Base-by-base conservation (phyloP, 2,888 invertebrate genomes). In the Scaeva pyrastri region DNA sequence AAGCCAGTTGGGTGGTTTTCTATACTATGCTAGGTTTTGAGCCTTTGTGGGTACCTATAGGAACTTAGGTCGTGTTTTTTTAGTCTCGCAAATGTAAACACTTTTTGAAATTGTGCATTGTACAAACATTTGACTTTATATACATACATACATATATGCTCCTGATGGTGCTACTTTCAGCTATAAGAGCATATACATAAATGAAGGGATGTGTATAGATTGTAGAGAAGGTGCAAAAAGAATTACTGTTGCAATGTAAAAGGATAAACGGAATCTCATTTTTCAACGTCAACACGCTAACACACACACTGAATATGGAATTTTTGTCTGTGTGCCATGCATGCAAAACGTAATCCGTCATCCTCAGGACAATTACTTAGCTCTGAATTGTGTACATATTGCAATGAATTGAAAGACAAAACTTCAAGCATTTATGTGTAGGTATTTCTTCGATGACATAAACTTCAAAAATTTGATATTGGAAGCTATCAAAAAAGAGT, bases 181-280 rank as follows among this genome's bases (percentile, higher is more conserved):
- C 0, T n/a, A 31, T n/a, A 6, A 7, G 6, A n/a, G 41, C 12
- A 36, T 4, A 16, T 12, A 10, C 11, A 7, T 10, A 11, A 41
- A 12, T 50, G 7, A 26, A 26, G 2, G 31, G 43, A 62, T n/a
- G n/a, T 55, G 19, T 12, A 8, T 7, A 26, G 31, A 7, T 31
- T 31, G 26, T 52, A 31, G 41, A 16, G 5, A 14, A 72, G 26
- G 19, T 36, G 48, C 19, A 26, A 55, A 43, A 36, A 43, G 55
- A 21, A 43, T 43, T 10, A 7, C 31, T 19, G 26, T 21, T 19
- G 31, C 2, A 48, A 62, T 52, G 75, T 68, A 58, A 84, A 64
- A 50, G 70, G 71, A 85, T 80, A 80, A 80, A 80, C 64, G 74
- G 75, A 76, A 85, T 80, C 80, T 76, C 80, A 85, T 85, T 80